phyloP scores from a whole-genome alignment of 2,888 invertebrate species.

The Catonia carolina region DNA sequence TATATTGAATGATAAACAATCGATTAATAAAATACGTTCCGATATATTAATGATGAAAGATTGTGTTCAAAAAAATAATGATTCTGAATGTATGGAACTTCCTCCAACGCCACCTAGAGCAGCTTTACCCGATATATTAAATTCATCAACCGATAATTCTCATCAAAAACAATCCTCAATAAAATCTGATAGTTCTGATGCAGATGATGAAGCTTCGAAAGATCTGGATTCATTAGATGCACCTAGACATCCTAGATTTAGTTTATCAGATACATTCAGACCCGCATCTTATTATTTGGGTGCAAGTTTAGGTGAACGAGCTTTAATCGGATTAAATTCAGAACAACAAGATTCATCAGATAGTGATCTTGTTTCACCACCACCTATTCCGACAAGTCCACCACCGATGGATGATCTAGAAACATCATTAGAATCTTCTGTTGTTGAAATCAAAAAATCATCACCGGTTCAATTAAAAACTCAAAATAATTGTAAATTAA shows the following conservation, averaged over 20 bases:
- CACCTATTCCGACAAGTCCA: slow-evolving; percentile 68
- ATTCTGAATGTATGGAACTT: slow-evolving; percentile 30
- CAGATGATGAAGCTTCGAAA: slow-evolving; percentile 75
- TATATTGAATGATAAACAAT: slow-evolving; percentile 1
- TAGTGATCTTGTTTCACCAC: slow-evolving; percentile 70
- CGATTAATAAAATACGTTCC: too few relatives aligned
- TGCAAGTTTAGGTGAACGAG: slow-evolving; percentile 45
- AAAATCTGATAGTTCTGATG: slow-evolving; percentile 69
- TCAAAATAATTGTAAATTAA: slow-evolving; percentile 21
- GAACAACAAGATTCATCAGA: slow-evolving; percentile 74
- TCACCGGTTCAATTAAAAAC: slow-evolving; percentile 25
- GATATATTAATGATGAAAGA: too few relatives aligned
- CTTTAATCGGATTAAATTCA: slow-evolving; percentile 29
- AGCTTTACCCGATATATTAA: slow-evolving; percentile 56
- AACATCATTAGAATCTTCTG: slow-evolving; percentile 41
- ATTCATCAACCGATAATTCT: slow-evolving; percentile 42
- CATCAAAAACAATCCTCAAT: slow-evolving; percentile 39
- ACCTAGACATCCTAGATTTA: slow-evolving; percentile 68
- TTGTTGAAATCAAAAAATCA: slow-evolving; percentile 29
- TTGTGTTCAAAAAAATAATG: too few relatives aligned
- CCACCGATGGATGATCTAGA: slow-evolving; percentile 67
- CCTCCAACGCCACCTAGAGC: slow-evolving; percentile 39
- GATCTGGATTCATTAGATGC: slow-evolving; percentile 60
- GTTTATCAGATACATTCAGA: slow-evolving; percentile 78
- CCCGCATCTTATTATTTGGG: slow-evolving; percentile 83